phyloP scores from a whole-genome alignment of 2,113 vertebrate genomes.

The Dromiciops gliroides region DNA sequence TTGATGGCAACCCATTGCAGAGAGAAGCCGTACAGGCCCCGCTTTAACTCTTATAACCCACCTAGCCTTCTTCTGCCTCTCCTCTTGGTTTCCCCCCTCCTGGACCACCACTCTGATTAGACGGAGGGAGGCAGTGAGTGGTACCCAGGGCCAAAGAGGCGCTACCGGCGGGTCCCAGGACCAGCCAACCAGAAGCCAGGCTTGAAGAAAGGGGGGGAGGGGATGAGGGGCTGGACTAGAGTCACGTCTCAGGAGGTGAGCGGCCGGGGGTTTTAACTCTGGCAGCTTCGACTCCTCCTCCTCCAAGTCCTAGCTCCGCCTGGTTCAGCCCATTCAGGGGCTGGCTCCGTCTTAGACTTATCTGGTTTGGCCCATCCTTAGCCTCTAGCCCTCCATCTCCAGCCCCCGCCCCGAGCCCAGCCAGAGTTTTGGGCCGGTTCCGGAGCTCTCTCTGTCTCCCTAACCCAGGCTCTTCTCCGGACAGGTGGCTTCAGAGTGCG shows the following conservation, averaged over 20 bases:
- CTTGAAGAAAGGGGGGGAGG: background rate
- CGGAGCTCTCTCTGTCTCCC: background rate
- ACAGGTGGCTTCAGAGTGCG: background rate
- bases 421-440: no score
- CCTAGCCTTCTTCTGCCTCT: background rate
- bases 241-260: background rate
- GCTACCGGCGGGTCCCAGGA: background rate
- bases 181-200: background rate
- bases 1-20: background rate
- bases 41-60: background rate
- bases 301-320: background rate
- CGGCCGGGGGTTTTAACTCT: background rate
- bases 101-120: background rate
- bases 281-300: background rate
- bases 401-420: background rate
- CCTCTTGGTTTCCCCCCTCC: background rate
- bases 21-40: background rate
- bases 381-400: slow-evolving; percentile 5
- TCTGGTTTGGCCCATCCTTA: background rate
- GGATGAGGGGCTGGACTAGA: background rate
- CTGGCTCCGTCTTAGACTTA: background rate
- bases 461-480: no score
- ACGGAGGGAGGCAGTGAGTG: background rate
- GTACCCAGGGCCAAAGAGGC: background rate
- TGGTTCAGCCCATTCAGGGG: background rate